Conservation (phyloP, 2,797 vertebrate genomes). For the Thunnus albacares region DNA sequence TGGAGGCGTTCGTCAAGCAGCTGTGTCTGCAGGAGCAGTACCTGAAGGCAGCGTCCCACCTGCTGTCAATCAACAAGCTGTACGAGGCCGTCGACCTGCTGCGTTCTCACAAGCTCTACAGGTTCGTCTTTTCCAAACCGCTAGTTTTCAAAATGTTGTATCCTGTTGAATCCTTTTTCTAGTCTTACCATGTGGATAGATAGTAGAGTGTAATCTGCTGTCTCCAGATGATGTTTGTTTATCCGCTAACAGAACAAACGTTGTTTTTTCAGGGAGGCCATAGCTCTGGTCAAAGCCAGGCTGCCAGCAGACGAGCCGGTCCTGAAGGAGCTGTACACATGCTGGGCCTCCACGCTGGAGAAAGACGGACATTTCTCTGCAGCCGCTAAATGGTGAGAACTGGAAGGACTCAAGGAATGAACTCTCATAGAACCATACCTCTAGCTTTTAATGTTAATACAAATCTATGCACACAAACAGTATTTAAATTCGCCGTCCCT, state of each 20-base stretch:
- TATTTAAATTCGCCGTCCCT: background rate
- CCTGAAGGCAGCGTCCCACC: constrained; percentile 95
- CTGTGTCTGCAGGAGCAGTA: constrained; percentile 96
- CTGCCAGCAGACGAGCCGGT: constrained; percentile 91
- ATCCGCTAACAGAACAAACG: background rate
- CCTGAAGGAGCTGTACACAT: constrained; percentile 90
- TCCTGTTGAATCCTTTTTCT: too few species aligned
- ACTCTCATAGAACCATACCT: too few species aligned
- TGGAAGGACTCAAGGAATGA: accelerated
- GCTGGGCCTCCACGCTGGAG: constrained; percentile 93
- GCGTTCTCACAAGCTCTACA: constrained; percentile 91
- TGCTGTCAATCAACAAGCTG: constrained; percentile 93
- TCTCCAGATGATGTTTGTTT: too few species aligned
- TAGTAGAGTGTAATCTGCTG: too few species aligned
- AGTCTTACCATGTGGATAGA: too few species aligned
- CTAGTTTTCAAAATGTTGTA: too few species aligned
- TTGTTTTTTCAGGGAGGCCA: constrained; percentile 90
- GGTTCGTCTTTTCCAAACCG: constrained; percentile 77
- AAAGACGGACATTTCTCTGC: constrained; percentile 94
- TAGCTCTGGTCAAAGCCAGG: constrained; percentile 92
- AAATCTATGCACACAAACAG: background rate
- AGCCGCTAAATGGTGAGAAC: constrained; percentile 94
- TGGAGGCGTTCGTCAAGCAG: constrained; percentile 94
- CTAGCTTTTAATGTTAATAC: background rate
- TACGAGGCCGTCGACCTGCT: constrained; percentile 93